Base-by-base conservation (phyloP, 2,113 vertebrate species). In the Heterotilapia buettikoferi region DNA sequence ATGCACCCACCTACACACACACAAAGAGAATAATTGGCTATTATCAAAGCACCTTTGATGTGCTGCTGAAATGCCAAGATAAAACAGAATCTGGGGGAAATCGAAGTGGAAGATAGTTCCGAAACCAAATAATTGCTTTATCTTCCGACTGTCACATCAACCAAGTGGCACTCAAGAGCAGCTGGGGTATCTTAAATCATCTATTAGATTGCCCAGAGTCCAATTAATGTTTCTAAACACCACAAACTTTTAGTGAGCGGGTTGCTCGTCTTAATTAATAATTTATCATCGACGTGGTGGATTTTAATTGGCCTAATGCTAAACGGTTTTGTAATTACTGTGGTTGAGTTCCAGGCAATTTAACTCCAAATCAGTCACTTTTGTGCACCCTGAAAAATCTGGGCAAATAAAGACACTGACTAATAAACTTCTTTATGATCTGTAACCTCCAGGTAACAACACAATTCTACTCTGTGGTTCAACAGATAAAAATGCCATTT, bases 1-100 rank as follows among this genome's bases (percentile, higher is more conserved):
- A 43, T 50, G 78, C 31, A 73, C 59, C 43, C 36, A 50, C 19
- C 12, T 56, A 56, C 80, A 82, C 38, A 83, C 63, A 84, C 45
- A 86, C 50, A 85, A 57, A 88, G 14, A 68, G 47, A 88, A 85
- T 84, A 90, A 94, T 89, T 92, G 90, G 86, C 90, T 84, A 85
- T 91, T 92, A 85, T 88, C 86, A 92, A 90, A 93, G 82, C 82
- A 89, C 81, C 85, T 89, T 73, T 84, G 85, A 90, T 88, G 86
- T 86, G 76, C 33, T 9, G 33, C 91, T 90, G 83, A 92, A 93
- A 90, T 89, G 83, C 71, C 18, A 56, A 84, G 85, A 88, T 89
- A 83, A 92, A 94, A 87, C 63, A 53, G 80, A 93, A 88, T 90
- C 68, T 81, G 36, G 83, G 50, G 78, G 90, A 92, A 93, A 90